phyloP scores from a whole-genome alignment of 2,888 invertebrate species.

The Syritta pipiens region DNA sequence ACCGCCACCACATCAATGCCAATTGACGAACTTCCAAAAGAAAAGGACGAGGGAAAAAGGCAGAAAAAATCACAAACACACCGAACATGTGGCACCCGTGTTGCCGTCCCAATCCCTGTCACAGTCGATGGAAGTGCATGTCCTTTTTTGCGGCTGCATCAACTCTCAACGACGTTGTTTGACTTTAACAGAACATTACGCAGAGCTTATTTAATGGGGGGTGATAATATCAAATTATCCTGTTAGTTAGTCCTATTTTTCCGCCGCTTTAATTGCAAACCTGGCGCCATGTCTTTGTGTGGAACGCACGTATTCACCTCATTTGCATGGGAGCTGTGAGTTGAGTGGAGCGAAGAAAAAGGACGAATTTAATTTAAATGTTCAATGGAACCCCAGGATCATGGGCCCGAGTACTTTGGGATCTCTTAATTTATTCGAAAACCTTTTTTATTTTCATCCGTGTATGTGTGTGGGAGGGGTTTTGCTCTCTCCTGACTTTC shows the following conservation, averaged over 20 bases:
- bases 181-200: conserved; percentile 18
- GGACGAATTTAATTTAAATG: conserved; percentile 50
- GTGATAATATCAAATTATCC: conserved; percentile 27
- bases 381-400: conserved; percentile 2
- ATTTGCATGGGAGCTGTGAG: conserved; percentile 20
- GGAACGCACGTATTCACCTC: neutral
- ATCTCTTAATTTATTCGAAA: conserved; percentile 37
- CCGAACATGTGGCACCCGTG: neutral
- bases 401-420: conserved; percentile 7
- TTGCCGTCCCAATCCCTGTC: neutral
- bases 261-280: conserved; percentile 7
- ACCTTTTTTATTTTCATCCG: neutral
- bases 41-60: too few species aligned
- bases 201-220: conserved; percentile 15
- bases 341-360: neutral
- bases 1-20: too few species aligned
- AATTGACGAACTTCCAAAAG: too few species aligned
- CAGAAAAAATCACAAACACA: too few species aligned
- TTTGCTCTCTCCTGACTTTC: conserved; percentile 40
- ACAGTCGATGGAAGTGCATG: too few species aligned
- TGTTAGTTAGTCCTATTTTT: conserved; percentile 9
- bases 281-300: neutral
- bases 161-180: neutral
- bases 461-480: conserved; percentile 2
- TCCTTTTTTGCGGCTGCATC: too few species aligned